A percentile compares a stretch with the other conserved stretches of the same genome.
phyloP scores from a whole-genome alignment of 2,888 invertebrate species.

The Agrochola litura region DNA sequence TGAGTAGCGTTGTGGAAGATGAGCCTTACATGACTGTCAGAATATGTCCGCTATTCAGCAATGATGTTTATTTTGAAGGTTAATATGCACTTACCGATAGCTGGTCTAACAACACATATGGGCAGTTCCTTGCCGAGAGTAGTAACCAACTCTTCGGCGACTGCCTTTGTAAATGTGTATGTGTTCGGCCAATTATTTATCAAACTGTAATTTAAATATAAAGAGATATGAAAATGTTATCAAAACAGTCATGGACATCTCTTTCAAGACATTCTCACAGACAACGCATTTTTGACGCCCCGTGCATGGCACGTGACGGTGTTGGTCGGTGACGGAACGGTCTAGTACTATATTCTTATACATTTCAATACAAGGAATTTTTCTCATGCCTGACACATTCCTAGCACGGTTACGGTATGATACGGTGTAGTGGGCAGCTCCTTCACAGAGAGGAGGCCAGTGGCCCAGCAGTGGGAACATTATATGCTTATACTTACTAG shows the following conservation, averaged over 20 bases:
- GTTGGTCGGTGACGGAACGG: no score
- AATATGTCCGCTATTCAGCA: not conserved
- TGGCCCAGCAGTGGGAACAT: not conserved
- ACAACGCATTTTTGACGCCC: no score
- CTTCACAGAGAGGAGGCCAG: not conserved
- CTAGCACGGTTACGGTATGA: no score
- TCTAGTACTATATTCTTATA: no score
- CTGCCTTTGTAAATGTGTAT: conserved; percentile 96
- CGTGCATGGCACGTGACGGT: no score
- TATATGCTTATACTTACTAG: not conserved
- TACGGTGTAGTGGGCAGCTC: no score
- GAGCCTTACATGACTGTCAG: not conserved
- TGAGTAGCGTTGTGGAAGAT: not conserved
- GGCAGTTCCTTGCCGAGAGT: conserved; percentile 92
- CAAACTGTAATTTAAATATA: conserved; percentile 81
- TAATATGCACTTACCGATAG: conserved; percentile 92
- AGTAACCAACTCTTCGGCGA: conserved; percentile 95
- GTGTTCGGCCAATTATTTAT: conserved; percentile 95
- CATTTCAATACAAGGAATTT: no score
- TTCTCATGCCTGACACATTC: no score
- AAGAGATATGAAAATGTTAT: not conserved
- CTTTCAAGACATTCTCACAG: no score
- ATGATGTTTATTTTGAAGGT: not conserved
- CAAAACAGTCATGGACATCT: no score
- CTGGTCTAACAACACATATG: conserved; percentile 95